Base-by-base conservation (phyloP, 2,797 vertebrate species). In the Mallotus villosus region DNA sequence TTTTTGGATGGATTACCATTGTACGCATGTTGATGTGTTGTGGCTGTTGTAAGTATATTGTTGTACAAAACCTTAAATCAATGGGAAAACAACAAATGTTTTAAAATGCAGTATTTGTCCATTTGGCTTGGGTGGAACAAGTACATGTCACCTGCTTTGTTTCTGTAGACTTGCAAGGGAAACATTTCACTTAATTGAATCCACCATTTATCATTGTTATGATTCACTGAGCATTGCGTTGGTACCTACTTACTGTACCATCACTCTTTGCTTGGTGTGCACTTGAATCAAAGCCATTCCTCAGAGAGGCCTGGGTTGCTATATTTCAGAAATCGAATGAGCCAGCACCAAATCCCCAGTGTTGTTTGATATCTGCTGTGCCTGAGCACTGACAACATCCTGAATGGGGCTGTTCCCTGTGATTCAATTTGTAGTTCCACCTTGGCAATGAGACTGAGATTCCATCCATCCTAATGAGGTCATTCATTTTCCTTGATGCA, bases 281-380 rank as follows among this genome's bases (percentile, higher is more conserved):
- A 67, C 75, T 76, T 71, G 76, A 69, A 76, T 74, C 37, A 24
- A 63, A 69, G 70, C 77, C 73, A 80, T 81, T 81, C 78, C 80
- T 83, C 81, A 79, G 78, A 73, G 76, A 57, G 67, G 34, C 78
- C 77, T 74, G 72, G 73, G 76, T 75, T 72, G 70, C 84, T 82
- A 86, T 87, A 85, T 87, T 83, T 82, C 82, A 76, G 66, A 77
- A 84, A 49, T 75, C 75, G 71, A 87, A 85, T 84, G 80, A 86
- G 81, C 75, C 70, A 80, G 76, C 71, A 60, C 65, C 63, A 8
- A 66, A 71, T 80, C 81, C 67, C 67, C 72, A 59, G 65, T 8
- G 46, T 78, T 79, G 81, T 78, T 81, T 75, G 77, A 79, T 81
- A 79, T 81, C 80, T 72, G 72, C 71, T 82, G 60, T 14, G 78